These are phyloP conservation scores for Drosophila quinaria DNA, from an alignment of 2,888 invertebrate genomes.

Conservation along the genomic window DNA sequence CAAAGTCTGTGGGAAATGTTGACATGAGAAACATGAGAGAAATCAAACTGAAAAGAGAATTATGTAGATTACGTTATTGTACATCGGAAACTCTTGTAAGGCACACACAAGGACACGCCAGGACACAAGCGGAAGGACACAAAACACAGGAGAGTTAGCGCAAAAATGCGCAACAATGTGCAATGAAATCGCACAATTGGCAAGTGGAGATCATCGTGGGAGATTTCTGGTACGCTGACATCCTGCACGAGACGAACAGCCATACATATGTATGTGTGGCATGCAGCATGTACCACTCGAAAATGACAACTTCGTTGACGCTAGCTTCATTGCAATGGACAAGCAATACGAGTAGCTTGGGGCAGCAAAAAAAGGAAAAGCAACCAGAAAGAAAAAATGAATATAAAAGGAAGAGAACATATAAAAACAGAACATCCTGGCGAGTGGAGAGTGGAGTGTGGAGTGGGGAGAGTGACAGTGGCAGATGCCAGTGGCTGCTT, in stretches of 20 bases:
- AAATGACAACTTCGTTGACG: constrained; percentile 81
- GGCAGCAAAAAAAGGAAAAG: constrained; percentile 35
- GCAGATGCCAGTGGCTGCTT: constrained; percentile 57
- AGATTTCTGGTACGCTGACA: constrained; percentile 36
- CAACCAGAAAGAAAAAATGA: constrained; percentile 25
- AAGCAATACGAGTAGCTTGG: constrained; percentile 49
- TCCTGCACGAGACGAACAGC: constrained; percentile 13
- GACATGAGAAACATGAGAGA: constrained; percentile 76
- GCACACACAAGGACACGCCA: constrained; percentile 27
- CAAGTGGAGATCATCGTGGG: constrained; percentile 56
- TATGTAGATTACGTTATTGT: constrained; percentile 82
- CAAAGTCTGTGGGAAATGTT: constrained; percentile 69
- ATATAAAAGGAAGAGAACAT: constrained; percentile 40
- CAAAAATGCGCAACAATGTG: constrained; percentile 78
- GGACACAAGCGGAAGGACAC: constrained; percentile 5
- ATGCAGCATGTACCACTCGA: constrained; percentile 70
- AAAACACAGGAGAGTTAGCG: constrained; percentile 58
- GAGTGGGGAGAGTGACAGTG: constrained; percentile 33
- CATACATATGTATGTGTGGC: constrained; percentile 28
- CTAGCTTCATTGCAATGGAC: constrained; percentile 54
- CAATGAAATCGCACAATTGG: constrained; percentile 80
- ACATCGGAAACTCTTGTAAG: constrained; percentile 73
- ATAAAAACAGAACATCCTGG: constrained; percentile 35
- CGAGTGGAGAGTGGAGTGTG: constrained; percentile 5
- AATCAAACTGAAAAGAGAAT: constrained; percentile 78